A percentile compares a stretch with the other conserved stretches of the same genome.
These are phyloP conservation scores for Agonopterix alstromeriana DNA, from an alignment of 2,888 invertebrate species.

Conservation along the genomic window DNA sequence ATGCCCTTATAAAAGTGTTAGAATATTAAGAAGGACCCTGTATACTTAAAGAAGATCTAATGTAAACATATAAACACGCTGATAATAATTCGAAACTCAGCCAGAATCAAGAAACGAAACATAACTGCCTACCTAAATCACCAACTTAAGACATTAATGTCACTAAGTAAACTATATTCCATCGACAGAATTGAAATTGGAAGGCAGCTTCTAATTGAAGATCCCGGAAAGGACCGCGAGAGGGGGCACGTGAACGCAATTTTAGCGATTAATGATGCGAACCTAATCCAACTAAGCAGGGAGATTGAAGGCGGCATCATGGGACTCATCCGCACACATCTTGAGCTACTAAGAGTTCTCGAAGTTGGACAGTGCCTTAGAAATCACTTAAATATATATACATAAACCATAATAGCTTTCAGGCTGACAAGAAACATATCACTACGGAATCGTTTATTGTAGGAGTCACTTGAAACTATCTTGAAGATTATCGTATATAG, in stretches of 20 bases:
- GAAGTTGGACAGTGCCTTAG: conserved; percentile 15
- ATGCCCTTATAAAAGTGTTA: no score
- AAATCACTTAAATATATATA: no score
- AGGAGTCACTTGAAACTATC: no score
- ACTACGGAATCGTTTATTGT: no score
- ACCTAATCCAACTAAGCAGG: conserved; percentile 67
- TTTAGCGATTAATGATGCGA: conserved; percentile 69
- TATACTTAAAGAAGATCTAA: no score
- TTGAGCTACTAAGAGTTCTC: conserved; percentile 44
- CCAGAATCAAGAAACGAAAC: conserved; percentile 1
- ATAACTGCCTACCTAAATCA: conserved; percentile 18
- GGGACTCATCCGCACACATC: conserved; percentile 44
- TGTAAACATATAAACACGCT: no score
- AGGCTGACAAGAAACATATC: no score
- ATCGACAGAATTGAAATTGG: conserved; percentile 58
- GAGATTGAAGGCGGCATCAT: conserved; percentile 44
- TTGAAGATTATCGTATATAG: no score
- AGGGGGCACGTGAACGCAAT: conserved; percentile 56
- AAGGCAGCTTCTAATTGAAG: conserved; percentile 63
- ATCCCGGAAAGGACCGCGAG: conserved; percentile 39
- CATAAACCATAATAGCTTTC: no score
- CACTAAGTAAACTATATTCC: conserved; percentile 21
- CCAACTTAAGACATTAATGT: conserved; percentile 17
- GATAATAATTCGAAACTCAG: not conserved
- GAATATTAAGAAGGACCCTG: no score